These are phyloP conservation scores for Odontocerum albicorne DNA, from an alignment of 2,888 invertebrate genomes.

Conservation along the genomic window DNA sequence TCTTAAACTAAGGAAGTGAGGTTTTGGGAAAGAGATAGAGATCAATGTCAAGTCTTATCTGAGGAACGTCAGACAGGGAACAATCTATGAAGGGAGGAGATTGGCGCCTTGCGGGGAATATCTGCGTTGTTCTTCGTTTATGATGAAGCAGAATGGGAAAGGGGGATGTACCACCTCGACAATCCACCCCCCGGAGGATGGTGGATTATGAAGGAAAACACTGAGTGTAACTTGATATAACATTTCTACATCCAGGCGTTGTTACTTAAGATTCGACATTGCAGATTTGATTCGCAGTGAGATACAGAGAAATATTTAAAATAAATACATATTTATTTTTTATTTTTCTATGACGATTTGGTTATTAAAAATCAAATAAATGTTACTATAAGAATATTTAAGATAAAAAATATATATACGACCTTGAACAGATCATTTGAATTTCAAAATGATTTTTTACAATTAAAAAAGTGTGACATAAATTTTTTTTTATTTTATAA, in stretches of 20 bases:
- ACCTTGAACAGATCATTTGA: no score
- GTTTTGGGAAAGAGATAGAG: conserved; percentile 2
- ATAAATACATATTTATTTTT: background rate
- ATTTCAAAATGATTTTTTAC: no score
- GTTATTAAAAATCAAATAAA: no score
- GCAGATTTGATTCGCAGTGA: conserved; percentile 31
- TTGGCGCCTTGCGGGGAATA: background rate
- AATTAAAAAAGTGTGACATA: no score
- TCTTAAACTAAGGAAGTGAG: background rate
- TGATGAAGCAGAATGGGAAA: background rate
- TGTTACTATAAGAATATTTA: no score
- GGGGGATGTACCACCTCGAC: background rate
- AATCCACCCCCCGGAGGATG: conserved; percentile 5
- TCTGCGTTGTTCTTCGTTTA: background rate
- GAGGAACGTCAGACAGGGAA: background rate
- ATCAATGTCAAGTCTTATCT: background rate
- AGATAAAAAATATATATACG: no score
- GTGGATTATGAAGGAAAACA: conserved; percentile 35
- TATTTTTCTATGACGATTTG: no score
- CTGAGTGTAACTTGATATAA: conserved; percentile 34
- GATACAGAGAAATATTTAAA: background rate
- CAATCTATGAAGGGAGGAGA: background rate
- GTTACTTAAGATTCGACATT: conserved; percentile 27
- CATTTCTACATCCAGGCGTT: conserved; percentile 34
- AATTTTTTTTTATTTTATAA: no score